These are phyloP conservation scores for Nezara viridula DNA, from an alignment of 2,888 invertebrate species.

Conservation along the genomic window DNA sequence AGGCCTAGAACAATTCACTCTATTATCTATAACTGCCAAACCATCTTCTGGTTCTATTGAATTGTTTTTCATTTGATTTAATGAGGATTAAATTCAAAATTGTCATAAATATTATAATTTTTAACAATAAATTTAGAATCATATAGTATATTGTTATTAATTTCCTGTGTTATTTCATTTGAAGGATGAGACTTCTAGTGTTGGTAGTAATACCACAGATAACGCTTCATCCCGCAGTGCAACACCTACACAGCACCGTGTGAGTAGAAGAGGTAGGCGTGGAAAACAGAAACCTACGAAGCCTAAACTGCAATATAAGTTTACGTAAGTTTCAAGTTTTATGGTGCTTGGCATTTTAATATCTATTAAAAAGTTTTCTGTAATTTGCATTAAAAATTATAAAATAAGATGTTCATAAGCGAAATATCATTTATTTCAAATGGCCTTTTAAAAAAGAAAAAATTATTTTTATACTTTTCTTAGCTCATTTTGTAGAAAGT, in stretches of 20 bases:
- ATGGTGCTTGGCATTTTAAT: not conserved
- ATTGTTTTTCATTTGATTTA: not conserved
- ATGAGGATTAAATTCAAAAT: not conserved
- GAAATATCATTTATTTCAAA: too few species aligned
- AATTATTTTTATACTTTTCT: too few species aligned
- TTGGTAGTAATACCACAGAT: slow-evolving; percentile 84
- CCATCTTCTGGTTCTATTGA: not conserved
- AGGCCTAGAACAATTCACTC: slow-evolving; percentile 50
- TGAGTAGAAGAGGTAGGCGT: slow-evolving; percentile 73
- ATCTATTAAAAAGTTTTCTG: not conserved
- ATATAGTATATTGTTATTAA: not conserved
- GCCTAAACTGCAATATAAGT: slow-evolving; percentile 79
- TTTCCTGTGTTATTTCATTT: slow-evolving; percentile 58
- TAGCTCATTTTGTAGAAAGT: not conserved
- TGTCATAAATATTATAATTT: not conserved
- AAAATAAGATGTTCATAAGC: not conserved
- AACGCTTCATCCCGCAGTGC: slow-evolving; percentile 83
- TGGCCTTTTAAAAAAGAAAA: too few species aligned
- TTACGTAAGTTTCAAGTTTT: slow-evolving; percentile 74
- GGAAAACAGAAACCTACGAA: slow-evolving; percentile 75
- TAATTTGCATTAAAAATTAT: not conserved
- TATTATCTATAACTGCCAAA: slow-evolving; percentile 10
- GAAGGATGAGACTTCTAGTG: slow-evolving; percentile 84
- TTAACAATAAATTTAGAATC: not conserved
- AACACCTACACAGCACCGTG: slow-evolving; percentile 79